phyloP scores from a whole-genome alignment of 35 echinoderm and acorn worm genomes.

The Heliocidaris tuberculata region DNA sequence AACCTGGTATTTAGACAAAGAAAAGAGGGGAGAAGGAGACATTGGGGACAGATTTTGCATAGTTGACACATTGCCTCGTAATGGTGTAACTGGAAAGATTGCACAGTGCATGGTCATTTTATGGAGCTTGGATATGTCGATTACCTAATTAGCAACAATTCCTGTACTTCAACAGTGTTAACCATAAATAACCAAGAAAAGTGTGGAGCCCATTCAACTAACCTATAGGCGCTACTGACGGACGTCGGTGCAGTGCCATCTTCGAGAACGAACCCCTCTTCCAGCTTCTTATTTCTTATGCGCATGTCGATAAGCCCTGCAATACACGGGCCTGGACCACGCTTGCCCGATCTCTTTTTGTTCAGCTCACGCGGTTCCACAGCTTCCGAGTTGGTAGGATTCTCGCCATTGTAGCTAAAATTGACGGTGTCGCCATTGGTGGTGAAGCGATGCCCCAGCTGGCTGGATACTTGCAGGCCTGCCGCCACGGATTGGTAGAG shows the following conservation, averaged over 20 bases:
- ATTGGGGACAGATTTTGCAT: too few species aligned
- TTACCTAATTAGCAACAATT: too few species aligned
- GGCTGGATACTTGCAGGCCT: slow-evolving; percentile 36
- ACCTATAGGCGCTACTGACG: not conserved
- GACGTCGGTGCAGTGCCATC: slow-evolving; percentile 64
- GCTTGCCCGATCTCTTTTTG: slow-evolving; percentile 36
- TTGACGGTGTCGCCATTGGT: slow-evolving; percentile 64
- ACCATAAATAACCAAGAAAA: too few species aligned
- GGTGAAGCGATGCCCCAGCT: slow-evolving; percentile 58
- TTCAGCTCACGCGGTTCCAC: slow-evolving; percentile 45
- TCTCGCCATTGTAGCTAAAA: slow-evolving; percentile 68
- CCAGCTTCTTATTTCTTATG: not conserved
- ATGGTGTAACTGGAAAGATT: too few species aligned
- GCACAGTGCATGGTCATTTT: too few species aligned
- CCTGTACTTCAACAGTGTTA: too few species aligned
- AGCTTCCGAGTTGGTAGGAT: slow-evolving; percentile 33
- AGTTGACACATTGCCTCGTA: too few species aligned
- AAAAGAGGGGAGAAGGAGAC: too few species aligned
- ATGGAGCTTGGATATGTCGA: too few species aligned
- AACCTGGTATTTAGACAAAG: not conserved
- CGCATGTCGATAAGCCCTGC: slow-evolving; percentile 65
- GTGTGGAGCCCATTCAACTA: too few species aligned
- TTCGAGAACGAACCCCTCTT: slow-evolving; percentile 59
- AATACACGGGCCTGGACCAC: slow-evolving; percentile 64
- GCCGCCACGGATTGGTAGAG: slow-evolving; percentile 56